Evolutionary conservation across 2,888 invertebrate genomes (phyloP), one percentile per base, ranked within the genome.

Genomic region (Drosophila parthenogenetica): DNA sequence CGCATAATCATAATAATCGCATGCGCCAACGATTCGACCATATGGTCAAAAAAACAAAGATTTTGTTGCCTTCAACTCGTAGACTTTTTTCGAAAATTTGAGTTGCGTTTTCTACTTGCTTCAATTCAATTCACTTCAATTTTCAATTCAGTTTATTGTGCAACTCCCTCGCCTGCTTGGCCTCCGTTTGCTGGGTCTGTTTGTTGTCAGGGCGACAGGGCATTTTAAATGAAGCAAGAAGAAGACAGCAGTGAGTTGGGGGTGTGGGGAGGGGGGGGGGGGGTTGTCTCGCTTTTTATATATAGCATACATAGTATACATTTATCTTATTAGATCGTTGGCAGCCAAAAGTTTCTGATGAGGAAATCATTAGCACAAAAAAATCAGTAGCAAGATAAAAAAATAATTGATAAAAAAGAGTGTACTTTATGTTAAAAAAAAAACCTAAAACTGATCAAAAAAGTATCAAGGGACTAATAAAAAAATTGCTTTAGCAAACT

Each of bases 1-100:
- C 61, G 66, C 67, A 81, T 79, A 82, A 77, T 82, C 78, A 87
- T 75, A 84, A 86, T 88, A 84, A 83, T 86, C 83, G 83, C 82
- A 77, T 77, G 82, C 81, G 81, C 69, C 81, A 67, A 65, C 80
- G 77, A 69, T 37, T 67, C 57, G 78, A 77, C 77, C 77, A 77
- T 77, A 77, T 77, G 77, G 77, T 77, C 77, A 68, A 62, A 59
- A 77, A 13, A 53, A 19, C 2, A 19, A 29, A 29, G 29, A 29
- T 61, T 48, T 68, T n/a, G 45, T 68, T 73, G 77, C 51, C 60
- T 72, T 75, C 61, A 58, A 45, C 43, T 63, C 72, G 72, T 64
- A 67, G 73, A 72, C 67, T 77, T 63, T 77, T 63, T 59, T 77
- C 57, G 51, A 62, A 73, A 73, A 49, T 63, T 69, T 69, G 55